Evolutionary conservation across 2,888 invertebrate species (phyloP), one percentile per base, ranked within the genome.

Genomic region (Polylopha cassiicola): DNA sequence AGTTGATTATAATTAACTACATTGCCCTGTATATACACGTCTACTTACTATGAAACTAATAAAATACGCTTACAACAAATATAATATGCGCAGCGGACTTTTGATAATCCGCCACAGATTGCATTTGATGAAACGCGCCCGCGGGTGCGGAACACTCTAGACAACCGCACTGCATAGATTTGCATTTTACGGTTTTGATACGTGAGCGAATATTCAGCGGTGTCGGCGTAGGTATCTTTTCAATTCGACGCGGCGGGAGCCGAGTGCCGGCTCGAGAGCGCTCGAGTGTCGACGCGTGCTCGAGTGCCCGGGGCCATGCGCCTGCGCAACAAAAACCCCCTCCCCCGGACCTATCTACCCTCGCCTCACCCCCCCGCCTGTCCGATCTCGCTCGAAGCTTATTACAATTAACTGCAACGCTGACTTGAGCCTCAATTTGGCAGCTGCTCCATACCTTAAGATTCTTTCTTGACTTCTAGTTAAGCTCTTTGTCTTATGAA

Each of bases 141-240:
- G 56, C 58, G 52, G 64, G 54, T 64, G 63, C 60, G 60, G 64
- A 73, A 77, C 65, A 75, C 77, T 72, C 71, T 73, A 77, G 78
- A 79, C 75, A 71, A 74, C 76, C 78, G 72, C 75, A 75, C 76
- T 74, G 81, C 79, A 80, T 80, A 79, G 79, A 84, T 85, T 85
- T 85, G 81, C 85, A 84, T 84, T 82, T 82, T 84, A 79, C 77
- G 68, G 78, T 80, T 84, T 81, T 81, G 80, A 81, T 84, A 82
- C 76, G 76, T 78, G 76, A 72, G 74, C 79, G 81, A 80, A 82
- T 80, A 84, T 84, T 80, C 80, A 82, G 76, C 72, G 67, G 78
- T 77, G 80, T 79, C 70, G 73, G 73, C 62, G 67, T 80, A 79
- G 77, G 80, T 82, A 81, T 85, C 82, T 84, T 84, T 84, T 81